Evolutionary conservation across 2,113 vertebrate genomes (phyloP).

Genomic region (Arvicanthis niloticus): DNA sequence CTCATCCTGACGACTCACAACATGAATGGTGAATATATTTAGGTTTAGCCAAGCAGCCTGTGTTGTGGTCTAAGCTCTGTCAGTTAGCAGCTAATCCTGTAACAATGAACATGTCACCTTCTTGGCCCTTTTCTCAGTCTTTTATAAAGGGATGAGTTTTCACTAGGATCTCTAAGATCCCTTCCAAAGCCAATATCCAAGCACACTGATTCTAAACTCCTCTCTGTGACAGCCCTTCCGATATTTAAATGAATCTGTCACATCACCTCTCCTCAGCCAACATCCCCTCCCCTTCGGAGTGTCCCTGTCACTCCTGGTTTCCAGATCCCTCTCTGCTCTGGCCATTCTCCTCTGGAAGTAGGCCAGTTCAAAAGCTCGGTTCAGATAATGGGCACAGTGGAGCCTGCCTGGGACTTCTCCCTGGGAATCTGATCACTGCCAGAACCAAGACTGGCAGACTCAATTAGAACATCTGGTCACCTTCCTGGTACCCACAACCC

Average conservation of each 20-base stretch:
- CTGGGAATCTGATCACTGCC: conserved; percentile 75
- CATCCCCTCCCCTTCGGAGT: not conserved
- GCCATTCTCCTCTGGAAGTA: conserved; percentile 67
- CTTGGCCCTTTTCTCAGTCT: not conserved
- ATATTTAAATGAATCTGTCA: not conserved
- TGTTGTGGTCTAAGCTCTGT: not conserved
- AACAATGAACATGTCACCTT: not conserved
- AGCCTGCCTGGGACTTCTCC: conserved; percentile 74
- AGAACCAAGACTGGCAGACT: conserved; percentile 68
- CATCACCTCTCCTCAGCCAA: conserved; percentile 29
- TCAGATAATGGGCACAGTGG: conserved; percentile 78
- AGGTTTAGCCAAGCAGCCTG: not conserved
- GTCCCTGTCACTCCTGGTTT: conserved; percentile 35
- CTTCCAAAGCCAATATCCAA: not conserved
- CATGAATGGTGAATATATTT: too few species aligned
- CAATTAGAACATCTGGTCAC: conserved; percentile 77
- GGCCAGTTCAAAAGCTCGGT: conserved; percentile 73
- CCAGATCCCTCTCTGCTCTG: conserved; percentile 64
- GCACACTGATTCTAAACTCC: conserved; percentile 2
- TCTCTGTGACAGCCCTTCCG: not conserved
- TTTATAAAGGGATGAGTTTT: not conserved
- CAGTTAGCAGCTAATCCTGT: not conserved
- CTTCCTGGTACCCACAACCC: conserved; percentile 48
- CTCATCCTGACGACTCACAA: not conserved
- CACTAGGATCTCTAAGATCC: not conserved